Evolutionary conservation across 2,888 invertebrate species (phyloP).

Genomic region (Brenthis ino): DNA sequence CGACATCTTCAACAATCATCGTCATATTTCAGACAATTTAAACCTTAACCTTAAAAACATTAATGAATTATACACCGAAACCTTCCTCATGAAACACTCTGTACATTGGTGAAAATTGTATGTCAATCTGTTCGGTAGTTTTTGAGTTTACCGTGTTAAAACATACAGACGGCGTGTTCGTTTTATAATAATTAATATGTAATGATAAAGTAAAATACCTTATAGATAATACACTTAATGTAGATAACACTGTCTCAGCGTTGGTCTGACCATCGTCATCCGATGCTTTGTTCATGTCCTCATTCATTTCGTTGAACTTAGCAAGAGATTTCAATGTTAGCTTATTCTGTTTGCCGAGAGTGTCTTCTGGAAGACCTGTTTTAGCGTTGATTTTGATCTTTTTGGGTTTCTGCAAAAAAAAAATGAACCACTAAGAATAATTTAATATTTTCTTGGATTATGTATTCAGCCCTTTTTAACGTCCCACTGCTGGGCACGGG

Average conservation of each 20-base stretch:
- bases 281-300: slow-evolving; percentile 39
- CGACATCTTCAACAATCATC: too few relatives aligned
- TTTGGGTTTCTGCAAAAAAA: slow-evolving; percentile 63
- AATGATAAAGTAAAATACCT: slow-evolving; percentile 49
- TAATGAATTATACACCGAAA: too few relatives aligned
- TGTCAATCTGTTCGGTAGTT: too few relatives aligned
- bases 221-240: slow-evolving; percentile 85
- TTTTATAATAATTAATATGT: neutral
- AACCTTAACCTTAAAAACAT: too few relatives aligned
- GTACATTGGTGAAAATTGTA: too few relatives aligned
- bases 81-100: too few relatives aligned
- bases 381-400: slow-evolving; percentile 87
- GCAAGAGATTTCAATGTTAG: slow-evolving; percentile 87
- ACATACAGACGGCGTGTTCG: neutral
- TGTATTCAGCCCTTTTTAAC: neutral
- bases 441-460: neutral
- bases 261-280: slow-evolving; percentile 80
- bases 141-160: too few relatives aligned
- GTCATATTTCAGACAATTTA: too few relatives aligned
- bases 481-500: too few relatives aligned
- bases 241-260: slow-evolving; percentile 85
- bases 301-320: slow-evolving; percentile 79
- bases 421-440: neutral
- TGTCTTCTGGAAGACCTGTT: slow-evolving; percentile 88
- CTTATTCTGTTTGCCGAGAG: slow-evolving; percentile 83